Evolutionary conservation across 2,888 invertebrate genomes (phyloP).

Genomic region (Laspeyria flexula): DNA sequence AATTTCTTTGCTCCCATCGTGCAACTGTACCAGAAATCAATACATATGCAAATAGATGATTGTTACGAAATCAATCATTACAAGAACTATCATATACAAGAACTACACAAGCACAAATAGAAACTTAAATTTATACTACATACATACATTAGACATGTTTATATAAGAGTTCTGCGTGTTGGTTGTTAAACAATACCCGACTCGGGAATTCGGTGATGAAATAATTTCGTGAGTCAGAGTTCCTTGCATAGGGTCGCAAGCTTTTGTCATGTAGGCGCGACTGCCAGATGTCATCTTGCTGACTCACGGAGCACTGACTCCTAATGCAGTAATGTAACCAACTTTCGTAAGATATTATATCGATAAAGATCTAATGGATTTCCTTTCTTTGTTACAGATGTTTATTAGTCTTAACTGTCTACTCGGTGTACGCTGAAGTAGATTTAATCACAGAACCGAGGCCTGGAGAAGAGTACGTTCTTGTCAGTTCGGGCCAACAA

Average conservation of each 20-base stretch:
- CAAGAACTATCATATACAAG: slow-evolving; percentile 43
- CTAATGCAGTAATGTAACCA: slow-evolving; percentile 49
- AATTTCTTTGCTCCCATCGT: slow-evolving; percentile 57
- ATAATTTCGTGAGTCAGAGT: slow-evolving; percentile 70
- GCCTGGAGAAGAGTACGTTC: slow-evolving; percentile 89
- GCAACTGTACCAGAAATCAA: slow-evolving; percentile 55
- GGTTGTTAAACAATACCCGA: slow-evolving; percentile 50
- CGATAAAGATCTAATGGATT: slow-evolving; percentile 39
- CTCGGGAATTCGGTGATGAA: slow-evolving; percentile 67
- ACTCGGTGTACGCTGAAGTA: slow-evolving; percentile 79
- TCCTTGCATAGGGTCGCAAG: slow-evolving; percentile 56
- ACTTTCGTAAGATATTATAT: slow-evolving; percentile 59
- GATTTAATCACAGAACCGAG: slow-evolving; percentile 88
- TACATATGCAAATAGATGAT: slow-evolving; percentile 65
- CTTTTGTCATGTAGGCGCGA: slow-evolving; percentile 62
- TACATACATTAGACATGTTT: slow-evolving; percentile 44
- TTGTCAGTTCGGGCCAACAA: slow-evolving; percentile 85
- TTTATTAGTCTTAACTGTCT: slow-evolving; percentile 78
- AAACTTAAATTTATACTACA: slow-evolving; percentile 38
- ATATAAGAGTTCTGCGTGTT: slow-evolving; percentile 42
- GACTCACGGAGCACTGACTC: slow-evolving; percentile 72
- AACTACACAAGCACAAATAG: slow-evolving; percentile 47
- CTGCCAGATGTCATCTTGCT: slow-evolving; percentile 71
- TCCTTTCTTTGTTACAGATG: slow-evolving; percentile 80
- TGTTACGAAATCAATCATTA: slow-evolving; percentile 51